These are phyloP conservation scores for Hypselothyrea guttata DNA, from an alignment of 2,888 invertebrate genomes.

Conservation along the genomic window DNA sequence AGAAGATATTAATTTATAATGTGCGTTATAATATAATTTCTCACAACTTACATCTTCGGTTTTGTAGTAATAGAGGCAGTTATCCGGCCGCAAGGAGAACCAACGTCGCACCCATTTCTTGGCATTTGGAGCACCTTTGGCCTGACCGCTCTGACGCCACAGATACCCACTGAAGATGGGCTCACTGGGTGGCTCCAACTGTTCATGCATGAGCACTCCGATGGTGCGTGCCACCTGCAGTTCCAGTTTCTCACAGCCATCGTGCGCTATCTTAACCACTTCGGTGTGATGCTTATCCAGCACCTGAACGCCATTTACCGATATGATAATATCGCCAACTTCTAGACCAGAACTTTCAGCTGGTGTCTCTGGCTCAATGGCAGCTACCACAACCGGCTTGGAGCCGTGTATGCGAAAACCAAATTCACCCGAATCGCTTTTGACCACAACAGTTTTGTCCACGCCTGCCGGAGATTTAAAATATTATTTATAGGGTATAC, in stretches of 20 bases:
- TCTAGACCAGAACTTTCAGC: slow-evolving; percentile 95
- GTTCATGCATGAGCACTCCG: slow-evolving; percentile 88
- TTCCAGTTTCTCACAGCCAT: slow-evolving; percentile 92
- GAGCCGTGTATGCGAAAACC: slow-evolving; percentile 98
- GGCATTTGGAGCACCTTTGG: slow-evolving; percentile 83
- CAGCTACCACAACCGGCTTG: slow-evolving; percentile 97
- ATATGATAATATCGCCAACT: slow-evolving; percentile 96
- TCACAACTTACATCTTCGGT: slow-evolving; percentile 89
- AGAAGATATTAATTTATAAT: no score
- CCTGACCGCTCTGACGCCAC: slow-evolving; percentile 87
- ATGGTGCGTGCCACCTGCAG: slow-evolving; percentile 94
- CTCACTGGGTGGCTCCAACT: slow-evolving; percentile 85
- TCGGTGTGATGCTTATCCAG: slow-evolving; percentile 96
- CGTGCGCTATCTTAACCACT: slow-evolving; percentile 95
- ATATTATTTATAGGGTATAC: slow-evolving; percentile 15
- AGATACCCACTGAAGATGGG: slow-evolving; percentile 89
- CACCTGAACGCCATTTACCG: slow-evolving; percentile 94
- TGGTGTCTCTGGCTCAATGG: slow-evolving; percentile 96
- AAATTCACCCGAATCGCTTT: slow-evolving; percentile 93
- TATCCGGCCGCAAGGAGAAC: slow-evolving; percentile 95
- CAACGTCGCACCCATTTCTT: slow-evolving; percentile 93
- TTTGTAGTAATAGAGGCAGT: slow-evolving; percentile 97
- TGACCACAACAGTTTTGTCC: slow-evolving; percentile 93
- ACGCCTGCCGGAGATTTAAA: slow-evolving; percentile 84
- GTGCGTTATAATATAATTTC: no score